Percentiles rank a stretch among this genome's conserved stretches.
phyloP scores from a whole-genome alignment of 2,797 vertebrate genomes.

The Peromyscus aztecus region DNA sequence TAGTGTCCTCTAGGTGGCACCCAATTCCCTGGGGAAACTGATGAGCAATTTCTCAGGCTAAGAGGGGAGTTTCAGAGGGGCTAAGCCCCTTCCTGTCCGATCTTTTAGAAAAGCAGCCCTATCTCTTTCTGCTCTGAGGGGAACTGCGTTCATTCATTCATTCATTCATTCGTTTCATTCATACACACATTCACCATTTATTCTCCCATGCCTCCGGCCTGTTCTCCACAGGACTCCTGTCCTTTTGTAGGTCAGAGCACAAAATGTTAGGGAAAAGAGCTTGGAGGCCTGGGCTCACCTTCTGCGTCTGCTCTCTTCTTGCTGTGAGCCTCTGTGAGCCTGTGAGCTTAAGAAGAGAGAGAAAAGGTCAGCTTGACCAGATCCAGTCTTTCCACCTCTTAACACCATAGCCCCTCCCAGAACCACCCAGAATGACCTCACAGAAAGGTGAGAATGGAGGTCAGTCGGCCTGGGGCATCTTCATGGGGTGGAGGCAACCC shows the following conservation, averaged over 20 bases:
- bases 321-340: background rate
- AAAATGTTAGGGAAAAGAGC: background rate
- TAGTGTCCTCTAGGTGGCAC: slow-evolving; percentile 68
- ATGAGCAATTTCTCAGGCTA: background rate
- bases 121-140: background rate
- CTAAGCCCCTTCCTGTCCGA: background rate
- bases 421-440: slow-evolving; percentile 2
- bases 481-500: background rate
- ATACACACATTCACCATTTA: background rate
- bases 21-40: slow-evolving; percentile 69
- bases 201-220: background rate
- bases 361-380: background rate
- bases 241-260: background rate
- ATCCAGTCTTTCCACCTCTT: background rate
- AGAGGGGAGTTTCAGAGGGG: background rate
- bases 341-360: background rate
- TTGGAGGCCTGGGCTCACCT: background rate
- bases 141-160: background rate
- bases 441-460: background rate
- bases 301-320: slow-evolving; percentile 7
- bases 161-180: background rate
- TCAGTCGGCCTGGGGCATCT: background rate
- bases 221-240: background rate
- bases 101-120: background rate
- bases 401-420: background rate